These are phyloP conservation scores for Ctenochaetus hawaiiensis DNA, from an alignment of 2,797 vertebrate species.

Conservation along the genomic window DNA sequence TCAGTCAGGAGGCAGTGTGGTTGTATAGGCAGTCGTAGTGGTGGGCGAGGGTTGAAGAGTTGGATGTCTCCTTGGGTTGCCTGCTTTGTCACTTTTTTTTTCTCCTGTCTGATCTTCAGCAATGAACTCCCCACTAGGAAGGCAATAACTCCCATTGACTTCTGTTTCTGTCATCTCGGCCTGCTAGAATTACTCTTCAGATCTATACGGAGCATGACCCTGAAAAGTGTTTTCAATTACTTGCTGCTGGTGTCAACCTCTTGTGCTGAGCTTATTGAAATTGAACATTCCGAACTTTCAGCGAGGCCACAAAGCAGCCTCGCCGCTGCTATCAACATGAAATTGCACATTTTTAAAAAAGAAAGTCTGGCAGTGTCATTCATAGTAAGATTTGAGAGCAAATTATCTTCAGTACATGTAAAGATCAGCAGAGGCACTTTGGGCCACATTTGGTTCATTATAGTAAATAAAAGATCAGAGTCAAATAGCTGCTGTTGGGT, in stretches of 20 bases:
- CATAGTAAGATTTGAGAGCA: slow-evolving; percentile 32
- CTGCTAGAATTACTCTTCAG: slow-evolving; percentile 68
- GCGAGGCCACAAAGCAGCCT: slow-evolving; percentile 43
- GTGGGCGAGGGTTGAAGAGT: slow-evolving; percentile 14
- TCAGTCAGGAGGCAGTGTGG: not conserved
- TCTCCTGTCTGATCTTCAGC: slow-evolving; percentile 61
- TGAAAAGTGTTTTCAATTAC: slow-evolving; percentile 78
- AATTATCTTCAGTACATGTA: slow-evolving; percentile 22
- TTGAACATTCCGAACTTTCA: slow-evolving; percentile 64
- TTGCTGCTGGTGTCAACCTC: slow-evolving; percentile 61
- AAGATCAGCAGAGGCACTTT: slow-evolving; percentile 10
- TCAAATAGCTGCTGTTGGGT: slow-evolving; percentile 24
- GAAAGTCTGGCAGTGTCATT: slow-evolving; percentile 13
- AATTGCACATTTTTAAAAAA: slow-evolving; percentile 45
- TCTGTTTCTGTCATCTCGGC: slow-evolving; percentile 64
- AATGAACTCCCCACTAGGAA: slow-evolving; percentile 49
- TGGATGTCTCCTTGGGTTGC: slow-evolving; percentile 25
- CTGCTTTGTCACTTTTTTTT: slow-evolving; percentile 36
- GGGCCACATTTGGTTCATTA: not conserved
- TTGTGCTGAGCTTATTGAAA: slow-evolving; percentile 72
- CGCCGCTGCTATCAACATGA: slow-evolving; percentile 39
- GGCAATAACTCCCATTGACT: slow-evolving; percentile 58
- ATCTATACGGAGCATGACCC: slow-evolving; percentile 73
- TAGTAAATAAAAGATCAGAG: slow-evolving; percentile 37
- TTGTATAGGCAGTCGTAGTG: slow-evolving; percentile 1